A percentile compares a stretch with the other conserved stretches of the same genome.
Evolutionary conservation across 2,113 vertebrate species (phyloP).

Genomic region (Notechis scutatus): DNA sequence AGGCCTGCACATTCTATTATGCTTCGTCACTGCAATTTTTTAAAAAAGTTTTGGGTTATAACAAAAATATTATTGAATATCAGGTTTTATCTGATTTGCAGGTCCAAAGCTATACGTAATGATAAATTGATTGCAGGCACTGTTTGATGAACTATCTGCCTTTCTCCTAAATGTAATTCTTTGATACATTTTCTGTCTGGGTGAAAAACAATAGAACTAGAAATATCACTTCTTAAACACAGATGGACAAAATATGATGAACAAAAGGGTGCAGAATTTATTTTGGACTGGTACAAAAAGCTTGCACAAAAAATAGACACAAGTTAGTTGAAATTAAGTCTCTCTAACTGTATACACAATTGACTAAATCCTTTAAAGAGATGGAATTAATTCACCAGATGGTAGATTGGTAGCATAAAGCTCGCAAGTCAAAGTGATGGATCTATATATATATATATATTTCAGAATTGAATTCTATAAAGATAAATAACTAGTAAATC

Average conservation of each 20-base stretch:
- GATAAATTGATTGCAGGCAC: neutral
- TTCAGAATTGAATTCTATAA: slow-evolving; percentile 6
- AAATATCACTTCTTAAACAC: neutral
- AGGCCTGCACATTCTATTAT: no score
- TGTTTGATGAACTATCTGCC: neutral
- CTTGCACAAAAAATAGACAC: neutral
- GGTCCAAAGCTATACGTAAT: neutral
- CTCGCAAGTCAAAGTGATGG: neutral
- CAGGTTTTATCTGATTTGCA: neutral
- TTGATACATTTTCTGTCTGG: neutral
- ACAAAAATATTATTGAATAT: neutral
- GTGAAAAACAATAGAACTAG: neutral
- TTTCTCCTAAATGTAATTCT: neutral
- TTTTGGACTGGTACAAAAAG: neutral
- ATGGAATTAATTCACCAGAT: neutral
- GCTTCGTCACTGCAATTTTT: no score
- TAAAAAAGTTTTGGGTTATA: neutral
- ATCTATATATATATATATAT: no score
- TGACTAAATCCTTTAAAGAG: neutral
- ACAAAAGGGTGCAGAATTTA: neutral
- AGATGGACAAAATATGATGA: neutral
- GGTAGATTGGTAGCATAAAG: neutral
- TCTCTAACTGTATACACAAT: neutral
- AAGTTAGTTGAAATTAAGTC: neutral
- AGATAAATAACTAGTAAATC: neutral